phyloP scores from a whole-genome alignment of 2,797 vertebrate genomes.

The Cottoperca gobio region DNA sequence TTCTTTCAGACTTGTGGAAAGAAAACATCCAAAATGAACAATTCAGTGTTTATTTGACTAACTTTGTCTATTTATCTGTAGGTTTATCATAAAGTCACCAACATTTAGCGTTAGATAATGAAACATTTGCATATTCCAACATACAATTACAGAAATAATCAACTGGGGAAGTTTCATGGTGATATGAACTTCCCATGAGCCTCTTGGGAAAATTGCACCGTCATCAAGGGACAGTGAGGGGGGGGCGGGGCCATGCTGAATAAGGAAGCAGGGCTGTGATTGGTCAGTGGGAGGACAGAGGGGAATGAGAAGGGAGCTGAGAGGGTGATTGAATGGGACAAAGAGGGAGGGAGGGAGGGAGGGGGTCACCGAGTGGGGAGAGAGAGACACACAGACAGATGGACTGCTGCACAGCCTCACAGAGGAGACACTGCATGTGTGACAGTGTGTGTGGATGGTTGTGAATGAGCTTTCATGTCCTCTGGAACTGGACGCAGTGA shows the following conservation, averaged over 20 bases:
- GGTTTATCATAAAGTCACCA: no score
- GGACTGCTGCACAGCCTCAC: conserved; percentile 54
- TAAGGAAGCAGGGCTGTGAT: conserved; percentile 73
- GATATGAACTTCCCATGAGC: conserved; percentile 64
- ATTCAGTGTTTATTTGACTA: no score
- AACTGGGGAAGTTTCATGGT: no score
- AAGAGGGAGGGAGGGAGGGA: conserved; percentile 24
- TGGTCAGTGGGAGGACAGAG: conserved; percentile 51
- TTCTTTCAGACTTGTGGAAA: no score
- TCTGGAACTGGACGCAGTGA: conserved; percentile 48
- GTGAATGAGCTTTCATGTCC: conserved; percentile 36
- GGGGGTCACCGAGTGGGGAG: conserved; percentile 26
- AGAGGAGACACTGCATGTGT: conserved; percentile 49
- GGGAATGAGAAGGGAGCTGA: conserved; percentile 34
- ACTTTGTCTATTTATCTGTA: no score
- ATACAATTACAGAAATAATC: no score
- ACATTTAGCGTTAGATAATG: no score
- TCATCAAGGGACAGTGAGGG: conserved; percentile 40
- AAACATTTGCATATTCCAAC: no score
- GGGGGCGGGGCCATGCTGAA: conserved; percentile 56
- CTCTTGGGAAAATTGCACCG: conserved; percentile 62
- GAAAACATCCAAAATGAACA: no score
- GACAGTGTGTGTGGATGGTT: conserved; percentile 20
- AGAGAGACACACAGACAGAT: conserved; percentile 60
- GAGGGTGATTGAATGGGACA: conserved; percentile 66